Base-by-base conservation (phyloP, 1,140 invertebrate species). In the Achroia grisella region DNA sequence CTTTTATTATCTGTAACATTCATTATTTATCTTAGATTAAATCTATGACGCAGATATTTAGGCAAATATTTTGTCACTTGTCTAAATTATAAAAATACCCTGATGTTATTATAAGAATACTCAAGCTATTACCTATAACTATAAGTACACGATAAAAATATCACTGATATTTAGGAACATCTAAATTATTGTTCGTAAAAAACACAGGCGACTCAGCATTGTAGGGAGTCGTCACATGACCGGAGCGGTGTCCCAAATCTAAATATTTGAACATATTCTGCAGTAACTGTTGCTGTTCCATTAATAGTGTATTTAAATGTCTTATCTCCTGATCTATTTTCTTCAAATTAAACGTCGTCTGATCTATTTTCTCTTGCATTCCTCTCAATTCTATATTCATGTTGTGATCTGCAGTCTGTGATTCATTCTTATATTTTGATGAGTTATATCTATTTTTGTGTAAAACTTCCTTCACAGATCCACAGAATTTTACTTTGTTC, bases 311-410 rank as follows among this genome's bases (percentile, higher is more conserved):
- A 10, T 78, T 82, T 55, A 85, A 54, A 47, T 82, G 76, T 27
- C 69, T 69, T 67, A 85, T 79, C 44, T 85, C 81, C 33, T 85
- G 81, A 15, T 82, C 78, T 34, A 85, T 82, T 27, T 82, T 82
- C 62, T 81, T 85, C 34, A 85, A 58, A 52, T 82, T 82, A 42
- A 82, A 82, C 11, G 81, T 81, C 0, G 81, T 77, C 14, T 85
- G 78, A 33, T 85, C 81, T 4, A 85, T 74, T 39, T 81, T 85
- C 50, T 82, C 81, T 35, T 82, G 78, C 76, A 85, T 85, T 0
- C 78, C 77, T 48, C 69, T 58, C 11, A 85, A 71, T 48, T 82
- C 81, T 37, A 82, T 66, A 27, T 73, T 74, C 49, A 81, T 65
- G 40, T 67, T 74, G 9, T 74, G 64, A 30, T 81, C 75, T 4